Evolutionary conservation across 2,797 vertebrate genomes (phyloP).

Genomic region (Podarcis lilfordi): DNA sequence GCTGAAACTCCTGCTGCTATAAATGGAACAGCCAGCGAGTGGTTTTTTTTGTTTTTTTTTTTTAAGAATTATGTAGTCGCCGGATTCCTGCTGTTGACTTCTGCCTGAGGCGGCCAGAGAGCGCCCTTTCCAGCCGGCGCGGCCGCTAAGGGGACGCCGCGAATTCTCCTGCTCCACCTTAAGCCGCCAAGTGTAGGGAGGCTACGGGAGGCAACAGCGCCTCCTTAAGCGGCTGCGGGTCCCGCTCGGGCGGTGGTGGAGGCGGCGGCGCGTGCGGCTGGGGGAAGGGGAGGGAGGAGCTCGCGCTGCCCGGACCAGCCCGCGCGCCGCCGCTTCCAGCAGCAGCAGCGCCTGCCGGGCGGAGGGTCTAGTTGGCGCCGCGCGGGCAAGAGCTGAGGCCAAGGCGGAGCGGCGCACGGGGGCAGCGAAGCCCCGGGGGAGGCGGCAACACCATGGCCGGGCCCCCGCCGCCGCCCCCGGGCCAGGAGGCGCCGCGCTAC

Average conservation of each 20-base stretch:
- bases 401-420: not conserved
- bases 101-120: not conserved
- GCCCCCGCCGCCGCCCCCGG: conserved; percentile 41
- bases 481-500: conserved; percentile 74
- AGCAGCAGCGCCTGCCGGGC: conserved; percentile 7
- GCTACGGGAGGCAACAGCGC: conserved; percentile 37
- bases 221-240: conserved; percentile 62
- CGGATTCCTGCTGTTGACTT: not conserved
- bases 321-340: conserved; percentile 44
- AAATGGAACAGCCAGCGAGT: not conserved
- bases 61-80: too few relatives aligned
- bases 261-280: conserved; percentile 55
- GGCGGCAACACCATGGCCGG: conserved; percentile 25
- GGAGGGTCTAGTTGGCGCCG: conserved; percentile 23
- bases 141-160: conserved; percentile 1
- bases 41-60: not conserved
- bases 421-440: conserved; percentile 23
- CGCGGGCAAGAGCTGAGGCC: conserved; percentile 22
- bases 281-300: conserved; percentile 64
- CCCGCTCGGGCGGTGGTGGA: conserved; percentile 50
- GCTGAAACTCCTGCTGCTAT: not conserved
- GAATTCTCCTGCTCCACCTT: conserved; percentile 47
- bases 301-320: conserved; percentile 67
- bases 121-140: conserved; percentile 4
- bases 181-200: conserved; percentile 23